Evolutionary conservation across 2,113 vertebrate genomes (phyloP), one percentile per base, ranked within the genome.

Genomic region (Grantiella picta): DNA sequence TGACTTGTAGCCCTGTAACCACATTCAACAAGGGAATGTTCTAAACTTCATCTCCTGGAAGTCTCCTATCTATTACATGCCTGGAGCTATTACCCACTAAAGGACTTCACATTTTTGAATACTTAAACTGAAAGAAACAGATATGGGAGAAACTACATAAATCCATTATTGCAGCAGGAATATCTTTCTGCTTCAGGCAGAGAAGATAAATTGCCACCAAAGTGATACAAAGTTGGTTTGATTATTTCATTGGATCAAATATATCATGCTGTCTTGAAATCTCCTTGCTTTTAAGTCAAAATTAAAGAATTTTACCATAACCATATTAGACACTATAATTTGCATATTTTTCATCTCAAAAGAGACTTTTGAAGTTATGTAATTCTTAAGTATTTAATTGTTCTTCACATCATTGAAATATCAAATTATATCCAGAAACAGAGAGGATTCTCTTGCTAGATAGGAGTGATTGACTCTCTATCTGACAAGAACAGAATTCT

Each of bases 201-300:
- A 90, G 92, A 94, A 97, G 95, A 98, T 97, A 97, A 98, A 97
- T 97, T 97, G 95, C 97, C 91, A 96, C 91, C 91, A 92, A 96
- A 97, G 79, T 89, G 90, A 97, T 96, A 98, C 35, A 92, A 97
- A 97, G 87, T 96, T 97, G 92, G 95, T 96, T 97, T 97, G 95
- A 98, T 98, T 98, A 97, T 98, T 98, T 97, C 95, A 93, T 96
- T 97, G 95, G 92, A 97, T 97, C 95, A 97, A 98, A 98, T 96
- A 96, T 95, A 97, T 97, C 92, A 96, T 68, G 59, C 93, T 96
- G 95, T 96, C 97, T 97, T 77, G 86, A 98, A 97, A 97, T 96
- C 94, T 98, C 94, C 97, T 63, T 82, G 76, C 97, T 97, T 97
- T 98, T 92, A 98, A 97, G 95, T 97, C 91, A 96, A 96, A 98